These are phyloP conservation scores for Ceratina calcarata DNA, from an alignment of 1,140 invertebrate species.

Conservation along the genomic window DNA sequence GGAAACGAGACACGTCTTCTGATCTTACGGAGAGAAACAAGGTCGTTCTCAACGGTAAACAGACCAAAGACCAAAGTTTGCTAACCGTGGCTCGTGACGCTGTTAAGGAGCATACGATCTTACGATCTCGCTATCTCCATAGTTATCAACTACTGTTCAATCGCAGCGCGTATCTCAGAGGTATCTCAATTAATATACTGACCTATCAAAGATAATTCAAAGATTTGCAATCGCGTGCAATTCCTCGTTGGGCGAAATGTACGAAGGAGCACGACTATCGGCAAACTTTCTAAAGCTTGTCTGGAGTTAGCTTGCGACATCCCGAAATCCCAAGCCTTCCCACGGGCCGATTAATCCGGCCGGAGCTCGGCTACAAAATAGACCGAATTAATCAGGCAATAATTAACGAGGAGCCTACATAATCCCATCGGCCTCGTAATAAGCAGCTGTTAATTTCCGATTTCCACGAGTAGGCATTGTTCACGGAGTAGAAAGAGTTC, in stretches of 20 bases:
- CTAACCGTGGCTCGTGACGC: conserved; percentile 32
- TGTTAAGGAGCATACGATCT: conserved; percentile 36
- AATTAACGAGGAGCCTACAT: conserved; percentile 5
- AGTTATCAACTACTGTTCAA: neutral
- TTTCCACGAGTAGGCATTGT: conserved; percentile 11
- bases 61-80: conserved; percentile 38
- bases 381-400: conserved; percentile 17
- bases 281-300: neutral
- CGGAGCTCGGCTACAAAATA: neutral
- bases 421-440: conserved; percentile 7
- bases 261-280: neutral
- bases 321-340: neutral
- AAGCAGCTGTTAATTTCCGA: conserved; percentile 16
- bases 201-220: too few relatives aligned
- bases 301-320: neutral
- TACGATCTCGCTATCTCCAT: conserved; percentile 1
- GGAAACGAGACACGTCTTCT: conserved; percentile 30
- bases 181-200: too few relatives aligned
- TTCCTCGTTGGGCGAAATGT: too few relatives aligned
- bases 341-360: neutral
- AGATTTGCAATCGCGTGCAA: too few relatives aligned
- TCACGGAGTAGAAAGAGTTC: neutral
- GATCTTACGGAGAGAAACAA: conserved; percentile 16
- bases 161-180: too few relatives aligned
- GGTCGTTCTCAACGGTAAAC: conserved; percentile 44